These are phyloP conservation scores for Eumeta japonica DNA, from an alignment of 1,140 invertebrate genomes.

Conservation along the genomic window DNA sequence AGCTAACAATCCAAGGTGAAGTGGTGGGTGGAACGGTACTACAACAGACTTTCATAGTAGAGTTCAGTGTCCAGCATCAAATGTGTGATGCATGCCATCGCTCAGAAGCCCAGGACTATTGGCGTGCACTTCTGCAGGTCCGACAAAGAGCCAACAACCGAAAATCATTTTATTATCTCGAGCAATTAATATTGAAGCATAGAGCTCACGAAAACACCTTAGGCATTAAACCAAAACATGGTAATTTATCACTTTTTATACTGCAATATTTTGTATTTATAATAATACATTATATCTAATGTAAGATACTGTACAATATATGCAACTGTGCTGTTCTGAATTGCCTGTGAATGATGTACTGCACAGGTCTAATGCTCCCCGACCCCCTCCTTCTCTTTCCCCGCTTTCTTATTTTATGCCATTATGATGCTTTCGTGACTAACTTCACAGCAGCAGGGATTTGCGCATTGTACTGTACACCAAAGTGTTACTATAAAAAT, in stretches of 20 bases:
- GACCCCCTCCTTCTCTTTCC: no score
- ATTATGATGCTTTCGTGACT: no score
- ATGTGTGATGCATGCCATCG: conserved; percentile 98
- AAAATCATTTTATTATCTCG: conserved; percentile 97
- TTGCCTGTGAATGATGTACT: no score
- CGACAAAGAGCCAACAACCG: conserved; percentile 88
- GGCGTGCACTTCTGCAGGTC: conserved; percentile 88
- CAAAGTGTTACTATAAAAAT: no score
- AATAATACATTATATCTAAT: conserved; percentile 2
- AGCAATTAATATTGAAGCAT: conserved; percentile 96
- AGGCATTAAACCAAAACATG: conserved; percentile 91
- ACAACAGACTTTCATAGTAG: conserved; percentile 92
- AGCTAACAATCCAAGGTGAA: conserved; percentile 96
- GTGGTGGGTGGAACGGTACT: conserved; percentile 79
- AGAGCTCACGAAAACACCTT: conserved; percentile 88
- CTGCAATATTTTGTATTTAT: no score
- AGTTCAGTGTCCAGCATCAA: conserved; percentile 87
- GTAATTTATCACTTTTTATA: conserved; percentile 48
- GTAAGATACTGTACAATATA: conserved; percentile 4
- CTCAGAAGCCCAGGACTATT: conserved; percentile 96
- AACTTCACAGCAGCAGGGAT: no score
- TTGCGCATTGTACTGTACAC: no score
- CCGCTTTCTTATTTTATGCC: no score
- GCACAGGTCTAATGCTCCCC: no score
- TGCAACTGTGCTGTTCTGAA: no score